These are phyloP conservation scores for Xenopus laevis DNA, from an alignment of 2,113 vertebrate species.

Conservation along the genomic window DNA sequence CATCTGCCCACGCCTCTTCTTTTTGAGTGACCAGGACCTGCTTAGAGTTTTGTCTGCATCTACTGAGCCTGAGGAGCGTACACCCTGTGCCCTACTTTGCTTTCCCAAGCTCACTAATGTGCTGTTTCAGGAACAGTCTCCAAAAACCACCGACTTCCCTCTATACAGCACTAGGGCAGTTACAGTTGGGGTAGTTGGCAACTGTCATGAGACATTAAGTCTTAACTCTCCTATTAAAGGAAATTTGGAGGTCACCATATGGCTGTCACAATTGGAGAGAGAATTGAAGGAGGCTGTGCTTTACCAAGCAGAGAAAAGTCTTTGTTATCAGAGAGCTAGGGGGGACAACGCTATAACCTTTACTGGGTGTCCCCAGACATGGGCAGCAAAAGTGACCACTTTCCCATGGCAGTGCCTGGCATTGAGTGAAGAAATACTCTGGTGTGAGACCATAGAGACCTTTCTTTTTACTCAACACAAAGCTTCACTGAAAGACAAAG, in stretches of 20 bases:
- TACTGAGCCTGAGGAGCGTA: constrained; percentile 52
- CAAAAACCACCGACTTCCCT: background rate
- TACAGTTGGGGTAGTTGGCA: constrained; percentile 59
- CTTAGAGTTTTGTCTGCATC: constrained; percentile 63
- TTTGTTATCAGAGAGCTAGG: constrained; percentile 18
- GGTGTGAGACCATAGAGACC: constrained; percentile 59
- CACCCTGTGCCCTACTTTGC: constrained; percentile 64
- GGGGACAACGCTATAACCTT: constrained; percentile 4
- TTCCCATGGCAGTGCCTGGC: constrained; percentile 77
- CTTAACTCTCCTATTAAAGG: constrained; percentile 59
- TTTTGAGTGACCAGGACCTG: constrained; percentile 73
- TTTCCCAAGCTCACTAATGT: constrained; percentile 67
- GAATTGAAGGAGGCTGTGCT: constrained; percentile 59
- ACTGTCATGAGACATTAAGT: constrained; percentile 61
- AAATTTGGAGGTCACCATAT: constrained; percentile 55
- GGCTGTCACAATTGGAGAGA: constrained; percentile 69
- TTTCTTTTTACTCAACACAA: constrained; percentile 26
- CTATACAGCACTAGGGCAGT: constrained; percentile 43
- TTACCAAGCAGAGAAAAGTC: constrained; percentile 57
- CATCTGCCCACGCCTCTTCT: constrained; percentile 73
- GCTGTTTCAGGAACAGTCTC: constrained; percentile 43
- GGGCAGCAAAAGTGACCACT: constrained; percentile 52
- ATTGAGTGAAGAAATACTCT: constrained; percentile 70
- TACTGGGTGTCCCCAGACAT: background rate
- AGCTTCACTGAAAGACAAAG: constrained; percentile 28